Base-by-base conservation (phyloP, 37 sponge, comb jelly and placozoan genomes). In the Tethya wilhelma region DNA sequence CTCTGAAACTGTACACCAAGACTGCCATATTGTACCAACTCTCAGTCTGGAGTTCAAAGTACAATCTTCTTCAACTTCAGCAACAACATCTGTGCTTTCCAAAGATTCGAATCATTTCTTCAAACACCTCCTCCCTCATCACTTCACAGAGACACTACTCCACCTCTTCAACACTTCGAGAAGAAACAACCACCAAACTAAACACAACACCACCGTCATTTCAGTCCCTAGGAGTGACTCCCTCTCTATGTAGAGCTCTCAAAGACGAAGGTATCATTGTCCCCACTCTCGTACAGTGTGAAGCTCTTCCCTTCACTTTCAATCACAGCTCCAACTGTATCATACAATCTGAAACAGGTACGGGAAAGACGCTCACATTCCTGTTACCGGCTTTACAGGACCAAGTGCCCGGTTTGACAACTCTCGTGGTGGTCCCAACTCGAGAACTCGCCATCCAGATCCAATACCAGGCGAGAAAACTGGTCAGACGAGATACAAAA, bases 361-460 rank as follows among this genome's bases (percentile, higher is more conserved):
- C 73, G 4, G 92, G 92, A 14, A 91, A 91, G 56, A 82, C 83
- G 1, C 70, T 91, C 1, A 59, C 78, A 0, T 91, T 86, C 42
- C 83, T 91, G 31, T 31, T 91, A 6, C 92, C 92, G 58, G 78
- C 83, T n/a, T 66, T 91, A 14, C 87, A 91, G 45, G 87, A 91
- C 6, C 29, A 2, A 17, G 1, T 12, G 17, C 79, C 69, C 1
- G 80, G 74, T 19, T 62, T 89, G 33, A 74, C 68, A 20, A 78
- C 85, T 11, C 58, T 89, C 31, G 72, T 89, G 11, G 33, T 89
- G 12, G 55, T 73, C 7, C 90, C 90, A 22, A 89, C 85, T 0
- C 55, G 90, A 0, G 90, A 89, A 66, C 85, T 89, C 4, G 90
- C 85, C 26, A 46, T 66, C 4, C 90, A 89, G 49, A 31, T 89